Percentiles rank a stretch among this genome's conserved stretches.
Evolutionary conservation across 2,888 invertebrate species (phyloP).

Genomic region (Tenthredo livida): DNA sequence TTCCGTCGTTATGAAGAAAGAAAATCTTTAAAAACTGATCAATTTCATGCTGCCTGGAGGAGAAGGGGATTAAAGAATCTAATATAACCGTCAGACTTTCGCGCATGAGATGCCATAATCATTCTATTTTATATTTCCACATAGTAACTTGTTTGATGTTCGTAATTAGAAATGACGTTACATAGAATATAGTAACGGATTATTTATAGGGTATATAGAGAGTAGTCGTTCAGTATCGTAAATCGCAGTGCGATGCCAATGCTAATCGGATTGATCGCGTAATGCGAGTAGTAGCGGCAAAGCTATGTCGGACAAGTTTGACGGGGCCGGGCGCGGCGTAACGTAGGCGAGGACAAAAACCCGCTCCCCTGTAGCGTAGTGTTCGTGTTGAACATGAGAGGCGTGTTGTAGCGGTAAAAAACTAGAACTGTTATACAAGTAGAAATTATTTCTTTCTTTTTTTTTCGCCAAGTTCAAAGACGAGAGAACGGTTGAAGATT

Average conservation of each 20-base stretch:
- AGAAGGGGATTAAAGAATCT: background rate
- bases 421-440: background rate
- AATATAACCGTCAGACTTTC: background rate
- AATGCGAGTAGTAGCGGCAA: constrained; percentile 1
- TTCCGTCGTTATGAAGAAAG: background rate
- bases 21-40: background rate
- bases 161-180: background rate
- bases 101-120: background rate
- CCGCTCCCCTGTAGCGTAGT: background rate
- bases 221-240: background rate
- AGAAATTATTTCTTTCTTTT: background rate
- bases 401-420: background rate
- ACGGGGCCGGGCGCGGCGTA: background rate
- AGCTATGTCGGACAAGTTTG: constrained; percentile 10
- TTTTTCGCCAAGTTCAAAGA: constrained; percentile 33
- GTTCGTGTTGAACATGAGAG: constrained; percentile 3
- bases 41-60: background rate
- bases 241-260: background rate
- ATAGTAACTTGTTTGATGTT: background rate
- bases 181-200: background rate
- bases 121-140: background rate
- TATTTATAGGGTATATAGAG: background rate
- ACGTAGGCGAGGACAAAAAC: constrained; percentile 15
- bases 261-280: constrained; percentile 22
- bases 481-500: constrained; percentile 31